These are phyloP conservation scores for Odontamblyopus rebecca DNA, from an alignment of 2,797 vertebrate genomes.

Conservation along the genomic window DNA sequence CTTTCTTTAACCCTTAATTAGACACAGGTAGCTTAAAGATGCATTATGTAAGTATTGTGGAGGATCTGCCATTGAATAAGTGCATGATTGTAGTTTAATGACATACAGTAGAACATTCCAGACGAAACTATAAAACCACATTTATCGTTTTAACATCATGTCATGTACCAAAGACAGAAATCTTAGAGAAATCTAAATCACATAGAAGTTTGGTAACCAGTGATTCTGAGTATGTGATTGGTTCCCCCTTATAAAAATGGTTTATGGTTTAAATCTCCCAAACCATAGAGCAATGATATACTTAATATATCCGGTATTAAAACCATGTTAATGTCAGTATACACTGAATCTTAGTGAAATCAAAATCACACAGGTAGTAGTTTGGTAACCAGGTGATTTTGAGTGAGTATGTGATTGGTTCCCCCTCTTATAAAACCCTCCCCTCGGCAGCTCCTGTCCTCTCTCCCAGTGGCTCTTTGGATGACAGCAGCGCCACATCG, in stretches of 20 bases:
- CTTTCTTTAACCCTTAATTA: background rate
- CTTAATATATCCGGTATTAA: background rate
- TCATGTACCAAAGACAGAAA: background rate
- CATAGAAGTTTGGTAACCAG: too few relatives aligned
- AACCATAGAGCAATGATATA: background rate
- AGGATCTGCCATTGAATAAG: background rate
- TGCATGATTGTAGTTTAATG: background rate
- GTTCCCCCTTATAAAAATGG: too few relatives aligned
- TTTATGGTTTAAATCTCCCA: too few relatives aligned
- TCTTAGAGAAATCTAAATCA: background rate
- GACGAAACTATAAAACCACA: background rate
- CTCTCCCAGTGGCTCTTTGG: slow-evolving; percentile 72
- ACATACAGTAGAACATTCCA: background rate
- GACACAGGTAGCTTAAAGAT: background rate
- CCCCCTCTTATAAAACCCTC: slow-evolving; percentile 77
- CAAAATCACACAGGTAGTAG: background rate
- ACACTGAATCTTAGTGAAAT: background rate
- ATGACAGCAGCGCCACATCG: slow-evolving; percentile 72
- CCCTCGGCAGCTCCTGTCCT: slow-evolving; percentile 75
- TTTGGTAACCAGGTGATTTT: slow-evolving; percentile 57
- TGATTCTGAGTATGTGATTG: too few relatives aligned
- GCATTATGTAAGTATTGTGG: background rate
- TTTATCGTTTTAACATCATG: background rate
- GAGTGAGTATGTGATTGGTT: slow-evolving; percentile 73
- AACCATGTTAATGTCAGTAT: background rate